These are phyloP conservation scores for Pristis pectinata DNA, from an alignment of 2,797 vertebrate species.

Conservation along the genomic window DNA sequence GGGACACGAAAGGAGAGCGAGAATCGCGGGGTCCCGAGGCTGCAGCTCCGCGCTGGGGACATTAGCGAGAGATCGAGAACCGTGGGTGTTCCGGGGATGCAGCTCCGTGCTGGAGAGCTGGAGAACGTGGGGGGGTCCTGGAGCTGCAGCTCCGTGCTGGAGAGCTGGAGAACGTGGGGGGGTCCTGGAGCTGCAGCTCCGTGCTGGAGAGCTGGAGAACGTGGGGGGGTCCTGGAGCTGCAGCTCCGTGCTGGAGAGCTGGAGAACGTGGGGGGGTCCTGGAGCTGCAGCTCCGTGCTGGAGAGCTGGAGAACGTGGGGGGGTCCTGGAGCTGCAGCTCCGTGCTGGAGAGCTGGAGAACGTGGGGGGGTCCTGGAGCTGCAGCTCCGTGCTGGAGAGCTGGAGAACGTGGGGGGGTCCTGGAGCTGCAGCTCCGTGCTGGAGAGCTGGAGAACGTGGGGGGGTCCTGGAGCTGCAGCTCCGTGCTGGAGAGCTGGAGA, in stretches of 20 bases:
- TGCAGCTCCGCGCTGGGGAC: not conserved
- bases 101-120: not conserved
- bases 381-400: not conserved
- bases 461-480: no score
- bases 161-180: not conserved
- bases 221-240: not conserved
- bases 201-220: not conserved
- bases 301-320: not conserved
- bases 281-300: not conserved
- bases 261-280: not conserved
- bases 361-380: not conserved
- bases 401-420: no score
- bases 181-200: not conserved
- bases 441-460: no score
- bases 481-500: no score
- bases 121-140: not conserved
- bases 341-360: no score
- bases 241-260: not conserved
- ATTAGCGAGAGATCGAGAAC: not conserved
- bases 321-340: not conserved
- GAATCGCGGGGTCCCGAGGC: not conserved
- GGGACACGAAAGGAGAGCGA: not conserved
- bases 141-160: not conserved
- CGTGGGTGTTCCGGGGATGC: no score
- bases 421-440: no score